A percentile compares a stretch with the other conserved stretches of the same genome.
Evolutionary conservation across 2,113 vertebrate species (phyloP).

Genomic region (Leucopsar rothschildi): DNA sequence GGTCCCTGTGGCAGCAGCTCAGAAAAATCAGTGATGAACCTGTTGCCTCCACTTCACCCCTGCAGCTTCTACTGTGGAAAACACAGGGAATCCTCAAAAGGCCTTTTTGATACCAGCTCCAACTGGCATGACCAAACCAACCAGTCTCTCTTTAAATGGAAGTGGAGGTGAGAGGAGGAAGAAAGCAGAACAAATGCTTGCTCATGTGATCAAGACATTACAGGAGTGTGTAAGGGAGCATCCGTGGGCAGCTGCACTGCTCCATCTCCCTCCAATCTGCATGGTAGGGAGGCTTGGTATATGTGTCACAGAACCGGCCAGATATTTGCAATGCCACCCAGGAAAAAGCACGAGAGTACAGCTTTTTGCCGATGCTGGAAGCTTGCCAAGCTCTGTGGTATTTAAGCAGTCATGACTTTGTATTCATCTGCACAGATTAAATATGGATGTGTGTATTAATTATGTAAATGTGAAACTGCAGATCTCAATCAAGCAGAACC

Average conservation of each 20-base stretch:
- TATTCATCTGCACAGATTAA: conserved; percentile 52
- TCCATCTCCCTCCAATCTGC: neutral
- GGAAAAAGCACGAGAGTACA: neutral
- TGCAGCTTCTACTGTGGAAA: neutral
- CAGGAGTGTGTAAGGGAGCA: neutral
- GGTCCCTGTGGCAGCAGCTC: neutral
- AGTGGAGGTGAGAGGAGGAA: neutral
- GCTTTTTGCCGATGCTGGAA: neutral
- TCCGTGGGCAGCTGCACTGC: neutral
- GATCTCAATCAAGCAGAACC: conserved; percentile 43
- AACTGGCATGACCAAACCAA: neutral
- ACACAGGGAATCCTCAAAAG: neutral
- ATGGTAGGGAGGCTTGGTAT: neutral
- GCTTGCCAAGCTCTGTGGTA: neutral
- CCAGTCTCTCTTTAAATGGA: neutral
- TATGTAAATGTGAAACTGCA: conserved; percentile 37
- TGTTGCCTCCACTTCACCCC: neutral
- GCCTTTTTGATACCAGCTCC: neutral
- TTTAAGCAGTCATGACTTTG: conserved; percentile 47
- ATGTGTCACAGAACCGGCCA: neutral
- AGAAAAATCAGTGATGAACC: neutral
- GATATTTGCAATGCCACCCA: neutral
- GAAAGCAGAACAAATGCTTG: neutral
- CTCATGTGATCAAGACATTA: neutral
- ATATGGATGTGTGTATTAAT: conserved; percentile 55